A percentile compares a stretch with the other conserved stretches of the same genome.
Conservation (phyloP, 2,888 invertebrate species). For the Timema podura region DNA sequence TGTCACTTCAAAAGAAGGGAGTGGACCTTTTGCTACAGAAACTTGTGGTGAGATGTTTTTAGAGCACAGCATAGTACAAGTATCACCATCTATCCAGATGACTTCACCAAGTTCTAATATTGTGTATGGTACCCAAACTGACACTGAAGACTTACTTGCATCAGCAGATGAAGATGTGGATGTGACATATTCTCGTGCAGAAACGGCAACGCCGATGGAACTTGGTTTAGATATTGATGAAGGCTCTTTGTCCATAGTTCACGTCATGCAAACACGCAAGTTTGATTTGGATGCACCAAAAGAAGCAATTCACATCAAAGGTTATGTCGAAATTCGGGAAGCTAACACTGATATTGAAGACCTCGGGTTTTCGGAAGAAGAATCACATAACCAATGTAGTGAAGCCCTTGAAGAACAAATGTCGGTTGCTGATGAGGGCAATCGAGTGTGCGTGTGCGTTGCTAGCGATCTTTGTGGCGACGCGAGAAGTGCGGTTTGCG, state of each 20-base stretch:
- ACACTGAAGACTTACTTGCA: conserved; percentile 33
- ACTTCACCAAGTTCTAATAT: conserved; percentile 29
- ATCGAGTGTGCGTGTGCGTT: conserved; percentile 34
- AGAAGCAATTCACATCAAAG: conserved; percentile 52
- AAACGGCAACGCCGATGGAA: conserved; percentile 43
- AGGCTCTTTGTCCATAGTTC: conserved; percentile 45
- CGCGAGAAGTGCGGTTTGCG: conserved; percentile 20
- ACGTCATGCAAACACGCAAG: conserved; percentile 45
- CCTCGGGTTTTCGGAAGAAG: conserved; percentile 41
- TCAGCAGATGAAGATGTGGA: conserved; percentile 45
- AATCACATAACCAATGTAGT: conserved; percentile 16
- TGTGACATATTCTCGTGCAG: conserved; percentile 37
- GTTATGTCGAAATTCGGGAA: conserved; percentile 43
- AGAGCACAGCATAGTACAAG: background rate
- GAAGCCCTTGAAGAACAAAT: conserved; percentile 23
- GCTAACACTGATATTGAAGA: conserved; percentile 54
- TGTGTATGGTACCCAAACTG: conserved; percentile 30
- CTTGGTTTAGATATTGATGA: conserved; percentile 47
- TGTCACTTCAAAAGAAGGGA: conserved; percentile 40
- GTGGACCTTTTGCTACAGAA: conserved; percentile 38
- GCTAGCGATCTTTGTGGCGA: too few relatives aligned
- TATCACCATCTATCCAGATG: conserved; percentile 22
- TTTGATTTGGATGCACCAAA: conserved; percentile 45
- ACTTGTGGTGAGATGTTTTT: conserved; percentile 15
- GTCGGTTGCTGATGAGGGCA: conserved; percentile 32